A percentile compares a stretch with the other conserved stretches of the same genome.
Conservation (phyloP, 2,888 invertebrate species). For the Drosophila neonasuta region DNA sequence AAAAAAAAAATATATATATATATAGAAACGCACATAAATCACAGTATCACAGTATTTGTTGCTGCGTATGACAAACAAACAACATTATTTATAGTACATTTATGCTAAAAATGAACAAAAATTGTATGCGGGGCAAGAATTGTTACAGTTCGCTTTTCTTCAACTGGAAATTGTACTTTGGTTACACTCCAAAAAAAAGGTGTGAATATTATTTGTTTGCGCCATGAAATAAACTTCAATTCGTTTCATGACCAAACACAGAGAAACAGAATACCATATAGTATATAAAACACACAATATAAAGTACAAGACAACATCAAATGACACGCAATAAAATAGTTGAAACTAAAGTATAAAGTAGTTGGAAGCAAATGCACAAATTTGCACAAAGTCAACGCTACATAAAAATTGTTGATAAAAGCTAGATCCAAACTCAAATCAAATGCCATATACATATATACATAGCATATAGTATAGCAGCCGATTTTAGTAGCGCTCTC, state of each 20-base stretch:
- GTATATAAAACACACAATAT: slow-evolving; percentile 18
- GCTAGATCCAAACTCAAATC: no score
- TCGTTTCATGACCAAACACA: slow-evolving; percentile 42
- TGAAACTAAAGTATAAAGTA: no score
- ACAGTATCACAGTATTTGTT: slow-evolving; percentile 62
- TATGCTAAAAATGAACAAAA: slow-evolving; percentile 15
- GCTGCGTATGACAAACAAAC: slow-evolving; percentile 39
- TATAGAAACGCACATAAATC: slow-evolving; percentile 26
- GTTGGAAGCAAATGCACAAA: no score
- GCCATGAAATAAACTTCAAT: slow-evolving; percentile 20
- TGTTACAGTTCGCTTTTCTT: slow-evolving; percentile 15
- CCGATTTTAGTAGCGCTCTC: no score
- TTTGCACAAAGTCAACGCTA: no score
- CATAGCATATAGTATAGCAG: no score
- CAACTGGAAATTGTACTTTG: slow-evolving; percentile 56
- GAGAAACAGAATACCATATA: no score
- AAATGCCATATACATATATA: no score
- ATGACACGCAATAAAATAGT: no score
- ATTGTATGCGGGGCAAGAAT: slow-evolving; percentile 46
- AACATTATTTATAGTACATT: slow-evolving; percentile 22
- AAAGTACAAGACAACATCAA: slow-evolving; percentile 33
- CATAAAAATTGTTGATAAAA: no score
- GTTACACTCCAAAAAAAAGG: slow-evolving; percentile 38
- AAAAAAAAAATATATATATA: neutral
- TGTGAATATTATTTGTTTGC: neutral